These are phyloP conservation scores for Natator depressus DNA, from an alignment of 2,113 vertebrate genomes.

Conservation along the genomic window DNA sequence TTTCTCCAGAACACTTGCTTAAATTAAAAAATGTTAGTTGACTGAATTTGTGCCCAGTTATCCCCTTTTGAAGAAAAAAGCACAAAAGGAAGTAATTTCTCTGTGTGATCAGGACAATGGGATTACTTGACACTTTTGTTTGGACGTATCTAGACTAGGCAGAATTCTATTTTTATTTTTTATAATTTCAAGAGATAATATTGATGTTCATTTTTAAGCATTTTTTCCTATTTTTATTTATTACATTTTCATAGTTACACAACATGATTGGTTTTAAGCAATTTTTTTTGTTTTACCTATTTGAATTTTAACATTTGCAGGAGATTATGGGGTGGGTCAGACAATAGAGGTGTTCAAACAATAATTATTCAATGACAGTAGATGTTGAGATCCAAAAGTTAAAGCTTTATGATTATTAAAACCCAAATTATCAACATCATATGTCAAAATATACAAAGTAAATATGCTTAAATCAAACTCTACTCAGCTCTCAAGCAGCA, in stretches of 20 bases:
- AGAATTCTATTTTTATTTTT: neutral
- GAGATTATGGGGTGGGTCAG: neutral
- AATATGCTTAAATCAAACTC: neutral
- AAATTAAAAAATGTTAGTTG: neutral
- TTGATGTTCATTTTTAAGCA: neutral
- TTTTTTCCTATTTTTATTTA: neutral
- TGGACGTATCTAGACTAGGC: neutral
- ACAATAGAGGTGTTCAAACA: neutral
- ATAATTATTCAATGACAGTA: neutral
- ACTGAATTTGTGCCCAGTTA: neutral
- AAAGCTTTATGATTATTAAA: neutral
- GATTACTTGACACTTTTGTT: constrained; percentile 29
- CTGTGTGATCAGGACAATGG: neutral
- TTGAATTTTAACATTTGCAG: neutral
- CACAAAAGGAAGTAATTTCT: neutral
- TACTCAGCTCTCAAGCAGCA: neutral
- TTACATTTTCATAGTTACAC: neutral
- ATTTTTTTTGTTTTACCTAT: neutral
- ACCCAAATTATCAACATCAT: neutral
- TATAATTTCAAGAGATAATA: neutral
- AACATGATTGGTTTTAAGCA: neutral
- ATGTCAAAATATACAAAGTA: neutral
- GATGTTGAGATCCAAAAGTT: neutral
- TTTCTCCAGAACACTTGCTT: neutral
- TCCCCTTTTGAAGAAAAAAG: neutral